Evolutionary conservation across 2,888 invertebrate species (phyloP).

Genomic region (Brenthis daphne): DNA sequence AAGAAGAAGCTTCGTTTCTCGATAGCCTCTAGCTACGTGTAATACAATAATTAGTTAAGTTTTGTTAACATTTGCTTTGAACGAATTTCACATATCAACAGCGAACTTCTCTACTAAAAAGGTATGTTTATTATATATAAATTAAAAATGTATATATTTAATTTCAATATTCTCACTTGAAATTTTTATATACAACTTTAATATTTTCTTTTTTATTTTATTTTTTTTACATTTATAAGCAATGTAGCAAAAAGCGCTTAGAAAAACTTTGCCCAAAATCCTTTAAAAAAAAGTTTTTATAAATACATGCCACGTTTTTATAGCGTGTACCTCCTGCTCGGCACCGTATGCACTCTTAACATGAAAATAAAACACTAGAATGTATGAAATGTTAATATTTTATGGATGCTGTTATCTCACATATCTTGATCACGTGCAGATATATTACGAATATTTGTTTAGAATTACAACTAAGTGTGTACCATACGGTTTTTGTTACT

Average conservation of each 20-base stretch:
- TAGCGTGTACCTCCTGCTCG: no score
- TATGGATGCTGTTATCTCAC: conserved; percentile 1
- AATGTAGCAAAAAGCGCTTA: no score
- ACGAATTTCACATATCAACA: conserved; percentile 54
- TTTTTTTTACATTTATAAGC: no score
- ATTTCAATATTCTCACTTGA: no score
- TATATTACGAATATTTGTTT: background rate
- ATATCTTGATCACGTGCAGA: background rate
- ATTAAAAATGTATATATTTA: background rate
- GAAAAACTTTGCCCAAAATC: no score
- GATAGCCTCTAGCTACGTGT: conserved; percentile 58
- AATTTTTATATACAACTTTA: no score
- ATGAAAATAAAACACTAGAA: no score
- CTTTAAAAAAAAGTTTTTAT: no score
- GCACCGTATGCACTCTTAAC: no score
- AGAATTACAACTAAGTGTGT: background rate
- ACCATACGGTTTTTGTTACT: no score
- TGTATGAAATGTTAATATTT: background rate
- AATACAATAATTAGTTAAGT: conserved; percentile 38
- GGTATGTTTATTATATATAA: conserved; percentile 23
- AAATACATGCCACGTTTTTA: no score
- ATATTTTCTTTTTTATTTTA: no score
- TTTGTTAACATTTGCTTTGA: conserved; percentile 23
- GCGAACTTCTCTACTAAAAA: conserved; percentile 41
- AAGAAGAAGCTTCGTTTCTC: conserved; percentile 78